phyloP scores from a whole-genome alignment of 2,888 invertebrate genomes.

The Agapostemon virescens region DNA sequence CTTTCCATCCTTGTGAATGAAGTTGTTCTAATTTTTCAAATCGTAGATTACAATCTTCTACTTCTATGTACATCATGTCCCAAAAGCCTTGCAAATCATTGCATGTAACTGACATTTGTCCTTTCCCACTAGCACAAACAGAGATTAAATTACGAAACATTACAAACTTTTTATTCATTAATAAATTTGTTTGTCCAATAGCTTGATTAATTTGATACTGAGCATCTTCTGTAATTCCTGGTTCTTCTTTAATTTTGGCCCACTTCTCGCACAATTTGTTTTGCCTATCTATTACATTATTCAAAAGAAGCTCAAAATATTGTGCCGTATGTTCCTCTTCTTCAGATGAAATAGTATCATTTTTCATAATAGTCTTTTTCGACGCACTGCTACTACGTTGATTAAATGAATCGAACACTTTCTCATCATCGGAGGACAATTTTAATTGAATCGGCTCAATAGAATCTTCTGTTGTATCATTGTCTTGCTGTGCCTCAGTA shows the following conservation, averaged over 20 bases:
- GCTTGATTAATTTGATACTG: conserved; percentile 85
- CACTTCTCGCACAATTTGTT: conserved; percentile 82
- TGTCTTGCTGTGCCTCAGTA: neutral
- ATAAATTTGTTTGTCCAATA: conserved; percentile 89
- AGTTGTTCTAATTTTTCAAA: conserved; percentile 71
- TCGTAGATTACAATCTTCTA: conserved; percentile 73
- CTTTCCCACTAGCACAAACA: conserved; percentile 80
- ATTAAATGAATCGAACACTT: neutral
- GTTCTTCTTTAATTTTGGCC: conserved; percentile 81
- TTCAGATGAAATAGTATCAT: conserved; percentile 71
- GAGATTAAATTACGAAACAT: conserved; percentile 85
- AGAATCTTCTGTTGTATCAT: neutral
- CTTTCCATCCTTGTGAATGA: conserved; percentile 79
- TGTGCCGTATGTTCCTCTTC: conserved; percentile 77
- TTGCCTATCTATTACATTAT: conserved; percentile 82
- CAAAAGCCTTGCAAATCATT: conserved; percentile 93
- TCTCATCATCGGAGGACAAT: neutral
- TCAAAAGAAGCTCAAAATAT: conserved; percentile 80
- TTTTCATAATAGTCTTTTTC: conserved; percentile 73
- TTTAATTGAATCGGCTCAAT: neutral
- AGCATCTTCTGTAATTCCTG: conserved; percentile 81
- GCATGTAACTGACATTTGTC: conserved; percentile 82
- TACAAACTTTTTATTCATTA: conserved; percentile 89
- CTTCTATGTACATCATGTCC: conserved; percentile 92
- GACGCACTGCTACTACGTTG: conserved; percentile 55